Percentiles rank a stretch among this genome's conserved stretches.
phyloP scores from a whole-genome alignment of 2,888 invertebrate species.

The Anodontia alba region DNA sequence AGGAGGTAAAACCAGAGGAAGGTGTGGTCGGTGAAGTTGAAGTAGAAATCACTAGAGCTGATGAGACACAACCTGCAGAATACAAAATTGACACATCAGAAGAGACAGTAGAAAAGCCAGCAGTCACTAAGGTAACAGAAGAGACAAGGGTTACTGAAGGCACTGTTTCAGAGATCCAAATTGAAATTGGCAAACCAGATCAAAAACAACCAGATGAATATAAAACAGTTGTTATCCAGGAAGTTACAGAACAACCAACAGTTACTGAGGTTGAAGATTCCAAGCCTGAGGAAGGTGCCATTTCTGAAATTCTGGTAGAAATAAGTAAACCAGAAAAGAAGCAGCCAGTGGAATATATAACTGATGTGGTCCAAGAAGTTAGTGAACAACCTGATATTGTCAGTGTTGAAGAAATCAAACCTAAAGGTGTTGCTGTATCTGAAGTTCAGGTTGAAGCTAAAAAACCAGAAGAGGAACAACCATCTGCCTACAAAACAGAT shows the following conservation, averaged over 20 bases:
- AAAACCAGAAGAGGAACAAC: slow-evolving; percentile 32
- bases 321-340: slow-evolving; percentile 35
- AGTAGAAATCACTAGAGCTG: slow-evolving; percentile 41
- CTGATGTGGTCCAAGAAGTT: slow-evolving; percentile 51
- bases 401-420: slow-evolving; percentile 53
- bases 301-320: slow-evolving; percentile 24
- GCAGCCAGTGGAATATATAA: slow-evolving; percentile 51
- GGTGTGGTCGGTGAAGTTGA: slow-evolving; percentile 31
- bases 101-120: slow-evolving; percentile 37
- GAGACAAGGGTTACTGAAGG: slow-evolving; percentile 8
- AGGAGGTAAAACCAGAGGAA: slow-evolving; percentile 37
- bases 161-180: slow-evolving; percentile 23
- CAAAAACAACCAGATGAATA: slow-evolving; percentile 36
- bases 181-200: slow-evolving; percentile 18
- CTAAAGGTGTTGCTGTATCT: neutral
- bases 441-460: slow-evolving; percentile 23
- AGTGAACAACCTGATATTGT: slow-evolving; percentile 55
- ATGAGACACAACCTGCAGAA: neutral
- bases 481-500: neutral
- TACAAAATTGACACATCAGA: slow-evolving; percentile 21
- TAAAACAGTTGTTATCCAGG: slow-evolving; percentile 29
- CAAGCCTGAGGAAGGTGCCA: slow-evolving; percentile 27
- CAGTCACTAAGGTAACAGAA: neutral
- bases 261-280: slow-evolving; percentile 10
- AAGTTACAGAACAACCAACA: slow-evolving; percentile 22